Conservation (phyloP, 1,140 invertebrate species). For the Oreohelix idahoensis region DNA sequence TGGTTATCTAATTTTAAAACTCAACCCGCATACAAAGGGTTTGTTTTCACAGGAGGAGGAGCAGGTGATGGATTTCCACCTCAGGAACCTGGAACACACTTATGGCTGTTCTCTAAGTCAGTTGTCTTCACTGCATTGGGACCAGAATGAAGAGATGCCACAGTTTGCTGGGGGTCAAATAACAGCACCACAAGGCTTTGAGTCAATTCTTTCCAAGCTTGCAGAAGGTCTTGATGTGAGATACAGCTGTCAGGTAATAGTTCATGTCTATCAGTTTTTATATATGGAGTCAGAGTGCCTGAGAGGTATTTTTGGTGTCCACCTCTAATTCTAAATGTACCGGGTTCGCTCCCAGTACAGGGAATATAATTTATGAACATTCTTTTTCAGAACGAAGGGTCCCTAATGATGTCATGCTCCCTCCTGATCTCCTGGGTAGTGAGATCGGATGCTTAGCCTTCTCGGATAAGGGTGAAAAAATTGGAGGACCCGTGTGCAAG, state of each 20-base stretch:
- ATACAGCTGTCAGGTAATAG: conserved; percentile 57
- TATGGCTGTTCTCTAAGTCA: conserved; percentile 69
- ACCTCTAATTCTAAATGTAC: too few relatives aligned
- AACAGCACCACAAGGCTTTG: conserved; percentile 61
- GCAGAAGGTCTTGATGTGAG: conserved; percentile 68
- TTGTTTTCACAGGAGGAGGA: conserved; percentile 65
- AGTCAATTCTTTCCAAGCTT: conserved; percentile 57
- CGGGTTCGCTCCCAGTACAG: too few relatives aligned
- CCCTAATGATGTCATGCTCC: too few relatives aligned
- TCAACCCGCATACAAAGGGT: conserved; percentile 21
- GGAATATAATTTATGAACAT: too few relatives aligned
- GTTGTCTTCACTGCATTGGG: conserved; percentile 73
- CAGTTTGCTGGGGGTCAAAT: conserved; percentile 72
- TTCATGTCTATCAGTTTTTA: background rate
- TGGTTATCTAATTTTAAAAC: background rate
- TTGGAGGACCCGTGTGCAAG: too few relatives aligned
- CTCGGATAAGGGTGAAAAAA: too few relatives aligned
- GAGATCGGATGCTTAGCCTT: too few relatives aligned
- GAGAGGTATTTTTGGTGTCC: too few relatives aligned
- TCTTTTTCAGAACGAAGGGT: too few relatives aligned
- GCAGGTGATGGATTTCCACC: conserved; percentile 68
- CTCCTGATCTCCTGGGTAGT: too few relatives aligned
- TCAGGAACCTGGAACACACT: conserved; percentile 73
- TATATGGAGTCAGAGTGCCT: too few relatives aligned
- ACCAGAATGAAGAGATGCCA: conserved; percentile 72